Evolutionary conservation across 2,888 invertebrate genomes (phyloP).

Genomic region (Saturnia japonica): DNA sequence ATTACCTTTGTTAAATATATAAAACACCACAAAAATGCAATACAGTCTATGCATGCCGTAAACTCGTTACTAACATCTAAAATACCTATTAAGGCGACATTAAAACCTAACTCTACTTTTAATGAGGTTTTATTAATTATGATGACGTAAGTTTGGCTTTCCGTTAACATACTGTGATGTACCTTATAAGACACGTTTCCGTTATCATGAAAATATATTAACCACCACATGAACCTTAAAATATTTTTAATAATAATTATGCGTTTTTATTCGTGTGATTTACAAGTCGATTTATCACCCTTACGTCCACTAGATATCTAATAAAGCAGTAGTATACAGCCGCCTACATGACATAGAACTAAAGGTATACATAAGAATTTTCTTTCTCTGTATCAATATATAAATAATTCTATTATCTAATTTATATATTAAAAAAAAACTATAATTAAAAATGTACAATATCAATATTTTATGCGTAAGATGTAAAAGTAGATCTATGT

Average conservation of each 20-base stretch:
- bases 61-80: constrained; percentile 54
- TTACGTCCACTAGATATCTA: constrained; percentile 55
- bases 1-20: constrained; percentile 14
- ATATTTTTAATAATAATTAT: constrained; percentile 54
- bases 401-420: constrained; percentile 74
- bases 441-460: constrained; percentile 75
- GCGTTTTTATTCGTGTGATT: constrained; percentile 65
- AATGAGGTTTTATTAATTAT: constrained; percentile 70
- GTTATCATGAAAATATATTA: neutral
- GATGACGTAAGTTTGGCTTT: constrained; percentile 73
- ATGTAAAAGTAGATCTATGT: constrained; percentile 79
- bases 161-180: constrained; percentile 58
- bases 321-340: constrained; percentile 67
- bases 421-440: constrained; percentile 61
- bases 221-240: neutral
- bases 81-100: constrained; percentile 64
- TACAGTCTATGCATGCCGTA: constrained; percentile 76
- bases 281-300: constrained; percentile 60
- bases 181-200: neutral
- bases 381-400: constrained; percentile 60
- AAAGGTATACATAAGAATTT: constrained; percentile 63
- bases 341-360: constrained; percentile 56
- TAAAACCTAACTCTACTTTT: constrained; percentile 56
- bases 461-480: constrained; percentile 74
- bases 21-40: constrained; percentile 74